phyloP scores from a whole-genome alignment of 1,140 invertebrate species.

The Drosophila watanabei region DNA sequence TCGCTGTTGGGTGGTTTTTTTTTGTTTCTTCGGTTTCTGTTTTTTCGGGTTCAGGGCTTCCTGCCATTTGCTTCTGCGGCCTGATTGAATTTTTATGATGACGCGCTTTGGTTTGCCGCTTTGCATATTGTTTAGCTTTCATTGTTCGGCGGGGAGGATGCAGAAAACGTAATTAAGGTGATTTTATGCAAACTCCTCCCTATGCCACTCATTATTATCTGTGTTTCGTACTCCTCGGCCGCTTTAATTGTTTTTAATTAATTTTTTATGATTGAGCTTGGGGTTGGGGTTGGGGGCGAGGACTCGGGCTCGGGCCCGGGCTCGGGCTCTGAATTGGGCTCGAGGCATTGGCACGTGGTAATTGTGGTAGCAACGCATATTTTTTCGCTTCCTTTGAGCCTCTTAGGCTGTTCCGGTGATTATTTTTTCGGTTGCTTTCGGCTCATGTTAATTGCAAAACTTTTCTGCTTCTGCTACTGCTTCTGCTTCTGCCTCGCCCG shows the following conservation, averaged over 20 bases:
- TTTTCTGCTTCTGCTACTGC: constrained; percentile 33
- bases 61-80: constrained; percentile 52
- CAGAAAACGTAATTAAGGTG: constrained; percentile 76
- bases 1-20: constrained; percentile 14
- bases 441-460: constrained; percentile 79
- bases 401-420: constrained; percentile 52
- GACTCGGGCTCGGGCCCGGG: not conserved
- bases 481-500: not conserved
- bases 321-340: not conserved
- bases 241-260: constrained; percentile 81
- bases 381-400: constrained; percentile 27
- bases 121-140: constrained; percentile 64
- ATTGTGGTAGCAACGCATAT: constrained; percentile 38
- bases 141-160: constrained; percentile 44
- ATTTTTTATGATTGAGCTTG: constrained; percentile 71
- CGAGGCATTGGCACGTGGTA: constrained; percentile 46
- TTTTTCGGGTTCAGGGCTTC: constrained; percentile 63
- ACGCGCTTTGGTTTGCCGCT: constrained; percentile 54
- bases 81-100: constrained; percentile 84
- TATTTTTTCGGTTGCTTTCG: constrained; percentile 47
- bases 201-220: constrained; percentile 61
- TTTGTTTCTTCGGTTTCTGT: constrained; percentile 21
- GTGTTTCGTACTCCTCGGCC: constrained; percentile 52
- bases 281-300: not conserved
- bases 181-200: constrained; percentile 75